A percentile compares a stretch with the other conserved stretches of the same genome.
phyloP scores from a whole-genome alignment of 2,888 invertebrate genomes.

The Fragum whitleyi region DNA sequence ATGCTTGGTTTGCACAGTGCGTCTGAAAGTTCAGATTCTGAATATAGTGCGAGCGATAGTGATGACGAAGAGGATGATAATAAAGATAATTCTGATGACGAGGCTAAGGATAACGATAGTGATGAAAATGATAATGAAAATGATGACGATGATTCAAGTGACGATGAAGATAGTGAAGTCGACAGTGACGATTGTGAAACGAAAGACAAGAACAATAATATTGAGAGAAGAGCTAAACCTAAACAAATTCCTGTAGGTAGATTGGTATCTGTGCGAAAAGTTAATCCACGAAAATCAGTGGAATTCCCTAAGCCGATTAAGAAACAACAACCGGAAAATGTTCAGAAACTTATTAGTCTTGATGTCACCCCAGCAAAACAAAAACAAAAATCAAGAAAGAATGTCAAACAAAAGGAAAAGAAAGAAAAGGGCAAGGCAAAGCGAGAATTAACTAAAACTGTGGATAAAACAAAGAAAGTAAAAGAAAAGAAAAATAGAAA shows the following conservation, averaged over 20 bases:
- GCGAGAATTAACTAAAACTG: background rate
- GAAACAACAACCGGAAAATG: constrained; percentile 4
- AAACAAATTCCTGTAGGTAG: constrained; percentile 46
- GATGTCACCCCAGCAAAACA: constrained; percentile 8
- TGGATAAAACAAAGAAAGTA: constrained; percentile 24
- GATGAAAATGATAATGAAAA: constrained; percentile 40
- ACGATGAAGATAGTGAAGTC: constrained; percentile 13
- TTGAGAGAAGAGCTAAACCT: background rate
- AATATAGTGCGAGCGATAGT: constrained; percentile 46
- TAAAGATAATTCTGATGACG: constrained; percentile 37
- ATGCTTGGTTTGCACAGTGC: constrained; percentile 63
- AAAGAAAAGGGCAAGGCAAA: constrained; percentile 6
- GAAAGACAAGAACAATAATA: constrained; percentile 7
- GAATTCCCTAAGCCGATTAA: constrained; percentile 14
- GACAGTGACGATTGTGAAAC: constrained; percentile 17
- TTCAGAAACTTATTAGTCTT: background rate
- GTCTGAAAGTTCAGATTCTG: constrained; percentile 56
- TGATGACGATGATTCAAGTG: constrained; percentile 23
- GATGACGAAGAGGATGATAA: constrained; percentile 45
- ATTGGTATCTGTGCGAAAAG: constrained; percentile 55
- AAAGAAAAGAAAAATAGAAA: constrained; percentile 35
- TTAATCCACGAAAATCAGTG: constrained; percentile 38
- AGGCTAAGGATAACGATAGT: constrained; percentile 37
- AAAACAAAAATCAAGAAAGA: constrained; percentile 14
- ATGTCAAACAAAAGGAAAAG: constrained; percentile 34